Evolutionary conservation across 2,888 invertebrate species (phyloP).

Genomic region (Phalangium opilio): DNA sequence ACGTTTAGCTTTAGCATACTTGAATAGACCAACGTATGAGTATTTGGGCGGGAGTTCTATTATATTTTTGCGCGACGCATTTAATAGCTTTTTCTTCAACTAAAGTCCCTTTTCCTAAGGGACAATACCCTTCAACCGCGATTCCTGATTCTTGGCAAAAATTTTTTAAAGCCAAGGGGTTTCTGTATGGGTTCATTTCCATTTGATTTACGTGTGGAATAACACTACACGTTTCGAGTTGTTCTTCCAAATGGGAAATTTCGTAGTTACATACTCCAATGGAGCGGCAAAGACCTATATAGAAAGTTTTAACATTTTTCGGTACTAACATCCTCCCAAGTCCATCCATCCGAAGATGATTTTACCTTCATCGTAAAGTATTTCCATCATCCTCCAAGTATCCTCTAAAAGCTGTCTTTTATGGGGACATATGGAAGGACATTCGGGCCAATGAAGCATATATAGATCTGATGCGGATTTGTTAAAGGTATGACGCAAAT

Average conservation of each 20-base stretch:
- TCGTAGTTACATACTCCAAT: slow-evolving; percentile 32
- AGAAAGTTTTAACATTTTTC: neutral
- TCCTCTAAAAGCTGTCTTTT: slow-evolving; percentile 24
- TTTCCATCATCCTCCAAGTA: slow-evolving; percentile 31
- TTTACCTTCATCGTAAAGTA: slow-evolving; percentile 27
- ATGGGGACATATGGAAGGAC: slow-evolving; percentile 24
- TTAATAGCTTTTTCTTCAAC: slow-evolving; percentile 25
- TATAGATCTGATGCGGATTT: slow-evolving; percentile 30
- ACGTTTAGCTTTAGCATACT: slow-evolving; percentile 11
- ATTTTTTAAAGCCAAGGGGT: slow-evolving; percentile 25
- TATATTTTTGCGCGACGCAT: slow-evolving; percentile 24
- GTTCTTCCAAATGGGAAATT: slow-evolving; percentile 25
- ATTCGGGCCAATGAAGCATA: slow-evolving; percentile 31
- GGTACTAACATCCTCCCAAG: neutral
- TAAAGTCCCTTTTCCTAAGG: slow-evolving; percentile 30
- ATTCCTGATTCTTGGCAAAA: slow-evolving; percentile 28
- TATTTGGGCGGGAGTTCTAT: slow-evolving; percentile 29
- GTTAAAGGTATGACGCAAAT: no score
- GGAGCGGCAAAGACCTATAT: slow-evolving; percentile 24
- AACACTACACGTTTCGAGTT: slow-evolving; percentile 26
- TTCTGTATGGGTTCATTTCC: slow-evolving; percentile 32
- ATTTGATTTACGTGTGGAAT: slow-evolving; percentile 31
- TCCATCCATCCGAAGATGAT: neutral
- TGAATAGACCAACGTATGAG: slow-evolving; percentile 31
- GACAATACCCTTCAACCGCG: slow-evolving; percentile 32